These are phyloP conservation scores for Pecten maximus DNA, from an alignment of 2,888 invertebrate species.

Conservation along the genomic window DNA sequence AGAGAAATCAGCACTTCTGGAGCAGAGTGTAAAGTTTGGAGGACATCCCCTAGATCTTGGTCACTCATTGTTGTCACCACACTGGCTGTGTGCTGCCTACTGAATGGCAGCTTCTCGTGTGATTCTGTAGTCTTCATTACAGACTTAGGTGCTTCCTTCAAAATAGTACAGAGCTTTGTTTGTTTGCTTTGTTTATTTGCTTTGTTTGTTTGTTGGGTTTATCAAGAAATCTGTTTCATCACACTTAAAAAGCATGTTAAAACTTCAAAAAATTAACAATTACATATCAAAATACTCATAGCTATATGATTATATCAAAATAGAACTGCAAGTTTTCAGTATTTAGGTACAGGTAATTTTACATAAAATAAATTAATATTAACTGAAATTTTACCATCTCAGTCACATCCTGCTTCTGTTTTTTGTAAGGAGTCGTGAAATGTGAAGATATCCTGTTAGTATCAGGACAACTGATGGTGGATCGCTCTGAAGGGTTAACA, in stretches of 20 bases:
- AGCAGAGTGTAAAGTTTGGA: background rate
- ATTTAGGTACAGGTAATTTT: too few relatives aligned
- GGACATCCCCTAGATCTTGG: background rate
- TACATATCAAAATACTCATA: too few relatives aligned
- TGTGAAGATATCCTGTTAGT: background rate
- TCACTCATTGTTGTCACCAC: background rate
- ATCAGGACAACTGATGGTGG: background rate
- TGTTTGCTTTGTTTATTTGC: too few relatives aligned
- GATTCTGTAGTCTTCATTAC: background rate
- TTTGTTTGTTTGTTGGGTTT: too few relatives aligned
- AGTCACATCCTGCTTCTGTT: background rate
- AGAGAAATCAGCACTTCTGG: conserved; percentile 56
- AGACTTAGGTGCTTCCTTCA: background rate
- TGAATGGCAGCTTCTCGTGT: background rate
- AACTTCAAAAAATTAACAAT: too few relatives aligned
- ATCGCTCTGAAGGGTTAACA: background rate
- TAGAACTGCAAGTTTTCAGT: too few relatives aligned
- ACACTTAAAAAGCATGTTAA: too few relatives aligned
- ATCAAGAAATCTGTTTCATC: too few relatives aligned
- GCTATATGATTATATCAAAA: too few relatives aligned
- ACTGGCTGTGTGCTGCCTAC: background rate
- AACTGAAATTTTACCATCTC: background rate
- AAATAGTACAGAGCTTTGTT: too few relatives aligned
- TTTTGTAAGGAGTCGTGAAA: background rate
- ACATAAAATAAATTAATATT: too few relatives aligned